Evolutionary conservation across 2,888 invertebrate species (phyloP), one percentile per base, ranked within the genome.

Genomic region (Phyllotreta cruciferae): DNA sequence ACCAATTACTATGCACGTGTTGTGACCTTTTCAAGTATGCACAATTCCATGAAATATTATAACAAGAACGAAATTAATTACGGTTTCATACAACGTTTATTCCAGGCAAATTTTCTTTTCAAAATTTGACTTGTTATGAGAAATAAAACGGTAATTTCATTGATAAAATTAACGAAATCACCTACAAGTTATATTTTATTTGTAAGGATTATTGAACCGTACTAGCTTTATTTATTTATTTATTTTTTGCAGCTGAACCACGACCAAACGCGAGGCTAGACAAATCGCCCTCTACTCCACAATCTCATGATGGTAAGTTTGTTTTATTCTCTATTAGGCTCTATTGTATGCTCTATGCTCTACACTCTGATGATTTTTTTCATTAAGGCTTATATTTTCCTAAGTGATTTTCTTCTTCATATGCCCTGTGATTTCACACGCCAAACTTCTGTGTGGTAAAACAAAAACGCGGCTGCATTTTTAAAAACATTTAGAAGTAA

Each of bases 241-340:
- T 36, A n/a, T 42, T 77, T 81, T 77, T 85, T 85, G 50, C 82
- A 85, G 83, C 82, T 74, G 85, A 85, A 77, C 83, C 84, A 71
- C 73, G 78, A 63, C 85, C 75, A 56, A 72, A 75, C 57, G 76
- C 84, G 79, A 83, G 86, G 73, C 81, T 90, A 78, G 90, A 91
- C 78, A 90, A 91, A 82, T 89, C 91, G 74, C 91, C 91, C 68
- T 90, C 90, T 76, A 91, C 92, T 76, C 90, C 91, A 71, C 88
- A 87, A 78, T 89, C 89, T 75, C 86, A 88, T 79, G 80, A 80
- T 63, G 90, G 90, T 90, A 82, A 84, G 89, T 84, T 24, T 24
- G 24, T 24, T 24, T 24, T 24, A 24, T 24, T 24, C 24, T 24
- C 24, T 24, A 41, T 35, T n/a, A 24, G 24, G 24, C 24, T 24